phyloP scores from a whole-genome alignment of 2,888 invertebrate genomes.

The Phortica okadai region DNA sequence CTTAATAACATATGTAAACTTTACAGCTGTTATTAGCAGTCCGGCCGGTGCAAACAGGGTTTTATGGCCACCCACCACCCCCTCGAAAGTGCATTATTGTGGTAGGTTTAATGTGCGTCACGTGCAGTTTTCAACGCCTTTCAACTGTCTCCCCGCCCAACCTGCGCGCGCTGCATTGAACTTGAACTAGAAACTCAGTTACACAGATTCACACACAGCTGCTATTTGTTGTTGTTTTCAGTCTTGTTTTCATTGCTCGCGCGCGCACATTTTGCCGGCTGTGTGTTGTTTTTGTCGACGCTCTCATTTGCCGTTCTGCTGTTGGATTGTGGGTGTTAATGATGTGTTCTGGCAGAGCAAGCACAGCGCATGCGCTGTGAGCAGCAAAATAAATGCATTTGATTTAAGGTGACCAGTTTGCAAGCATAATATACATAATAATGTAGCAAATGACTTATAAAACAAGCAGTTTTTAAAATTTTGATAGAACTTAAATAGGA shows the following conservation, averaged over 20 bases:
- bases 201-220: not conserved
- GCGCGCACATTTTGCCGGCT: constrained; percentile 51
- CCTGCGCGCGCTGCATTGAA: constrained; percentile 57
- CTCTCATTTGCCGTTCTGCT: constrained; percentile 35
- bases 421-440: not conserved
- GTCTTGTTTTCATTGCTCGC: constrained; percentile 39
- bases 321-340: constrained; percentile 4
- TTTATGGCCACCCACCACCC: not conserved
- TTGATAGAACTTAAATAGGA: too few species aligned
- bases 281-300: constrained; percentile 30
- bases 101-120: constrained; percentile 50
- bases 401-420: constrained; percentile 8
- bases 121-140: constrained; percentile 43
- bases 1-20: too few species aligned
- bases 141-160: not conserved
- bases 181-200: constrained; percentile 56
- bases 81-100: constrained; percentile 43
- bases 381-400: not conserved
- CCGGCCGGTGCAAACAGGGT: constrained; percentile 33
- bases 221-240: constrained; percentile 42
- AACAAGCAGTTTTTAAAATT: too few species aligned
- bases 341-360: not conserved
- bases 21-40: constrained; percentile 11
- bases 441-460: too few species aligned
- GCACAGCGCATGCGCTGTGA: not conserved